phyloP scores from a whole-genome alignment of 2,797 vertebrate species.

The Lepidocolaptes lacrymiger region DNA sequence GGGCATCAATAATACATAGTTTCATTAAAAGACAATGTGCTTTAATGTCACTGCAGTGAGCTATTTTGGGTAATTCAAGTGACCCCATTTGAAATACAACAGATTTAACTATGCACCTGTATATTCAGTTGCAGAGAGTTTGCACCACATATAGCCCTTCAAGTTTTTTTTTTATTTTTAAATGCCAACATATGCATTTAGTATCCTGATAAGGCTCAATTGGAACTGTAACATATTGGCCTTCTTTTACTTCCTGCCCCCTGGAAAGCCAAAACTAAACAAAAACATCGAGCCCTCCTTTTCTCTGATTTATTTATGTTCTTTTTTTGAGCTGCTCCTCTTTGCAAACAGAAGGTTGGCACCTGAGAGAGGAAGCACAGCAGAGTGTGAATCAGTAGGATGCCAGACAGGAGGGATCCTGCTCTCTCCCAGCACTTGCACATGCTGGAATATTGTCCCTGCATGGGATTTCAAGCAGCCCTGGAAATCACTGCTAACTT shows the following conservation, averaged over 20 bases:
- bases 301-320: background rate
- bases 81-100: background rate
- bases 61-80: conserved; percentile 5
- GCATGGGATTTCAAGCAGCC: background rate
- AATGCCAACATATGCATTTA: background rate
- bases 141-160: background rate
- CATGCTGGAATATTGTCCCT: background rate
- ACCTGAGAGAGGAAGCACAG: background rate
- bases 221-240: conserved; percentile 20
- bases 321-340: background rate
- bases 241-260: background rate
- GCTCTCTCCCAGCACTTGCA: background rate
- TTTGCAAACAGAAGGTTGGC: conserved; percentile 60
- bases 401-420: conserved; percentile 2
- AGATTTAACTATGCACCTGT: background rate
- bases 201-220: background rate
- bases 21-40: conserved; percentile 37
- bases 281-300: background rate
- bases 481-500: background rate
- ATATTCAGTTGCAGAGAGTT: background rate
- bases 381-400: conserved; percentile 26
- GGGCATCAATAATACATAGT: conserved; percentile 25
- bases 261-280: conserved; percentile 4
- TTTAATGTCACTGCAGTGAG: conserved; percentile 24
- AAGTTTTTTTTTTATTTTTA: background rate